phyloP scores from a whole-genome alignment of 2,113 vertebrate genomes.

The Gavialis gangeticus region DNA sequence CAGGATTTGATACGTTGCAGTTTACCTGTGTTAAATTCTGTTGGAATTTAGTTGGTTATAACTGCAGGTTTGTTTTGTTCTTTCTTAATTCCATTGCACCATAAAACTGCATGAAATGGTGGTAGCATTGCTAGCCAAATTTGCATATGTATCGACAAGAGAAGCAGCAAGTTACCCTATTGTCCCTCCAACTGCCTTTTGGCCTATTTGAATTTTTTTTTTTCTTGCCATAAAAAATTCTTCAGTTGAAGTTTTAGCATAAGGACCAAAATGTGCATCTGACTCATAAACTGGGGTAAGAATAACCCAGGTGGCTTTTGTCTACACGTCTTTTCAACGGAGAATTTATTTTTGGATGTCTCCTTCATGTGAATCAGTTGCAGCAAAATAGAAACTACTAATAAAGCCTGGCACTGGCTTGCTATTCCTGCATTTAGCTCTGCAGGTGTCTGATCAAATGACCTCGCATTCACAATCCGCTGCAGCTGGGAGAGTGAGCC shows the following conservation, averaged over 20 bases:
- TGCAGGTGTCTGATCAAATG: slow-evolving; percentile 1
- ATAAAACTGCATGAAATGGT: neutral
- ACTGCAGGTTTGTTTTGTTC: slow-evolving; percentile 32
- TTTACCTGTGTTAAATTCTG: slow-evolving; percentile 57
- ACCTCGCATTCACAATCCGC: neutral
- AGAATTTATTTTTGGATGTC: slow-evolving; percentile 9
- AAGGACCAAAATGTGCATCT: neutral
- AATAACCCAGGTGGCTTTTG: neutral
- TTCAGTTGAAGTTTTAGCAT: slow-evolving; percentile 44
- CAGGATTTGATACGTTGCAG: slow-evolving; percentile 43
- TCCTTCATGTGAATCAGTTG: slow-evolving; percentile 12
- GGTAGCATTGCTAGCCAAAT: neutral
- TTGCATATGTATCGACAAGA: slow-evolving; percentile 29
- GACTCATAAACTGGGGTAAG: neutral
- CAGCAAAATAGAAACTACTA: slow-evolving; percentile 10
- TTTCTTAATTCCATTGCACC: slow-evolving; percentile 28
- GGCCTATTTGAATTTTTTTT: slow-evolving; percentile 15
- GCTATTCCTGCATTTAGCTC: neutral
- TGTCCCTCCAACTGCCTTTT: slow-evolving; percentile 40
- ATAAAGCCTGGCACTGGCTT: neutral
- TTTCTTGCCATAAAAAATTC: slow-evolving; percentile 3
- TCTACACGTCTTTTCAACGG: neutral
- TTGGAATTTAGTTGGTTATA: slow-evolving; percentile 43
- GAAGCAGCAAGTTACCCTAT: slow-evolving; percentile 15
- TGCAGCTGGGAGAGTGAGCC: slow-evolving; percentile 5